Base-by-base conservation (phyloP, 2,113 vertebrate species). In the Gopherus flavomarginatus region DNA sequence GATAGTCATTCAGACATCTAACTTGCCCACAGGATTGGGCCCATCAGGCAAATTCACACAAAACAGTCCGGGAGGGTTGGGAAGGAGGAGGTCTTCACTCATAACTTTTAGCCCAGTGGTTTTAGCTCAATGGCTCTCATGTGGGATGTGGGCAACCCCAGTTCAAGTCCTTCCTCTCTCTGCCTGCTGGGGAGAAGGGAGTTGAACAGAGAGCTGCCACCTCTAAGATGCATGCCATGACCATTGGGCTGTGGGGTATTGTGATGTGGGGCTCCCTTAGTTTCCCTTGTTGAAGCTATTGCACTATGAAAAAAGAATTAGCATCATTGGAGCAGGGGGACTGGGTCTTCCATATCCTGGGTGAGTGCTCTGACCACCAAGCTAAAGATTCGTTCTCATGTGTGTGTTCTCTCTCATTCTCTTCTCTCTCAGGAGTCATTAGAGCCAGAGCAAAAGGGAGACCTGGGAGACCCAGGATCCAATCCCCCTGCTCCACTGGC, bases 281-380 rank as follows among this genome's bases (percentile, higher is more conserved):
- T 59, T 27, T 59, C 57, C 2, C 12, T 27, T 27, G 57, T 29
- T 59, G 57, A 59, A 59, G 57, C 26, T 59, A 59, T 29, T 59
- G 57, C 57, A 31, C 27, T 31, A 29, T 29, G 11, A 31, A 69
- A 21, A 69, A 69, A 69, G 17, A 69, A 69, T 21, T n/a, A 69
- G 35, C 65, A 69, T 69, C 7, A 31, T 1, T n/a, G 16, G 13
- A 62, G 59, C 16, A 19, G 31, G 65, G 35, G 35, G 35, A 31
- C n/a, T 50, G 13, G 3, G 11, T 49, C 83, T 90, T 72, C 13
- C 44, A 22, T 0, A 5, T n/a, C 3, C 35, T 54, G 13, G 3
- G 13, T 49, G 9, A 1, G 1, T 22, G 3, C 10, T 1, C 29
- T 83, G 14, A 69, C 31, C 16, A 35, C 35, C 8, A 19, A 8